Conservation (phyloP, 2,888 invertebrate genomes). For the Gasteruption jaculator region DNA sequence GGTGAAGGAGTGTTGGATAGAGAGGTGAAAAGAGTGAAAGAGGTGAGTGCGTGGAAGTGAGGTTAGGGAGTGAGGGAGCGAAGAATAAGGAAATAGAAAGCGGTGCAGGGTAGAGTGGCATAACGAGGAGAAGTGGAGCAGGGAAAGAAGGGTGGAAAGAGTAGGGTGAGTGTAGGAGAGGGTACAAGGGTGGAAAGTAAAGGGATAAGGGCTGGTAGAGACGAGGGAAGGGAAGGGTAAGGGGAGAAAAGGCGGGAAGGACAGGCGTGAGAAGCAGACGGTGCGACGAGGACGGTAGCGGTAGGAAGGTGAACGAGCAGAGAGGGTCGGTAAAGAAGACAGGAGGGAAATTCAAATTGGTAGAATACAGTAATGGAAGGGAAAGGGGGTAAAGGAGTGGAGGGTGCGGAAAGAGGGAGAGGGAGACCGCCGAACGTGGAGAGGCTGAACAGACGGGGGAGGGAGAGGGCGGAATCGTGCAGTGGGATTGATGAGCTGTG, state of each 20-base stretch:
- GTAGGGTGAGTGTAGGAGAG: background rate
- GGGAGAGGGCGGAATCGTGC: too few species aligned
- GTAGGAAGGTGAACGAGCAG: conserved; percentile 12
- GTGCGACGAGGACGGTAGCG: background rate
- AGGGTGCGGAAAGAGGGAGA: conserved; percentile 14
- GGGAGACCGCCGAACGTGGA: too few species aligned
- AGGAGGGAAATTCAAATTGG: too few species aligned
- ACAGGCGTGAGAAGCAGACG: background rate
- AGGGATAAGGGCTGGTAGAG: too few species aligned
- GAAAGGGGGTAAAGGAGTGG: too few species aligned
- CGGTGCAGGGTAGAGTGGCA: conserved; percentile 3
- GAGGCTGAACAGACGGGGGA: background rate
- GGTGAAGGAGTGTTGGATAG: background rate
- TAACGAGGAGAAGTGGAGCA: conserved; percentile 5
- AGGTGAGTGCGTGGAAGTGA: too few species aligned
- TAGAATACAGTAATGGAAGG: too few species aligned
- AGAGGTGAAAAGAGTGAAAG: too few species aligned
- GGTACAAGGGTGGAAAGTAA: too few species aligned
- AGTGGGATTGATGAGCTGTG: too few species aligned
- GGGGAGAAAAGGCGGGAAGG: background rate
- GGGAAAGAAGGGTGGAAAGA: conserved; percentile 5
- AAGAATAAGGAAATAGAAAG: background rate
- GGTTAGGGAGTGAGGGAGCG: background rate
- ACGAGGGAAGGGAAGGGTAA: background rate
- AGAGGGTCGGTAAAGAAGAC: too few species aligned